A percentile compares a stretch with the other conserved stretches of the same genome.
Evolutionary conservation across 2,113 vertebrate genomes (phyloP).

Genomic region (Sitta europaea): DNA sequence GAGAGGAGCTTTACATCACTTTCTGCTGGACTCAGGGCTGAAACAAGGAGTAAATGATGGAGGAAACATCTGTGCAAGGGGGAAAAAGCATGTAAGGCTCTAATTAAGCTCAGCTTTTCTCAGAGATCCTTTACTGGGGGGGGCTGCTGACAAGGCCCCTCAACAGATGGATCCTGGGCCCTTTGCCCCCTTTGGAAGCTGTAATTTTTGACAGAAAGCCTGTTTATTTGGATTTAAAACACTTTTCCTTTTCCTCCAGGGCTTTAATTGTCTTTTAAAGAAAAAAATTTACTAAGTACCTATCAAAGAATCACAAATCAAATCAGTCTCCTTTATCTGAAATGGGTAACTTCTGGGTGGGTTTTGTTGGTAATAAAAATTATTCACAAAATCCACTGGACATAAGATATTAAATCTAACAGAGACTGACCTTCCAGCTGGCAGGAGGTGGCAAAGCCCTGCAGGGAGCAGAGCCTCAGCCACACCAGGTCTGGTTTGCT

Average conservation of each 20-base stretch:
- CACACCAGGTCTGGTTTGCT: background rate
- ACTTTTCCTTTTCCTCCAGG: background rate
- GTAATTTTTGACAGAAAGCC: background rate
- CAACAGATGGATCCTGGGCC: background rate
- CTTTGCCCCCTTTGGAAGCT: background rate
- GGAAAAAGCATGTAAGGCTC: background rate
- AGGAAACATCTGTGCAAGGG: background rate
- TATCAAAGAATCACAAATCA: background rate
- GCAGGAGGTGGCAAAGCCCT: background rate
- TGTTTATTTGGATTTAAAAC: background rate
- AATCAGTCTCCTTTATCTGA: background rate
- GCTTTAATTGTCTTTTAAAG: background rate
- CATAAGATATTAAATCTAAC: background rate
- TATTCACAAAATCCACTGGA: background rate
- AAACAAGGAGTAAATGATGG: background rate
- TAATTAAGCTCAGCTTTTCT: background rate
- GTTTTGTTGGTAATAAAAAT: background rate
- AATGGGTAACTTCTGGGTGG: accelerated
- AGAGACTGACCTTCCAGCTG: background rate
- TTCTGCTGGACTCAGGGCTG: background rate
- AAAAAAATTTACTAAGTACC: background rate
- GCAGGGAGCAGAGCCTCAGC: background rate
- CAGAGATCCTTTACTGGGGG: background rate
- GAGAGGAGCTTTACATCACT: background rate
- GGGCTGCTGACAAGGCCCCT: background rate